Evolutionary conservation across 2,888 invertebrate species (phyloP), one percentile per base, ranked within the genome.

Genomic region (Rhingia rostrata): DNA sequence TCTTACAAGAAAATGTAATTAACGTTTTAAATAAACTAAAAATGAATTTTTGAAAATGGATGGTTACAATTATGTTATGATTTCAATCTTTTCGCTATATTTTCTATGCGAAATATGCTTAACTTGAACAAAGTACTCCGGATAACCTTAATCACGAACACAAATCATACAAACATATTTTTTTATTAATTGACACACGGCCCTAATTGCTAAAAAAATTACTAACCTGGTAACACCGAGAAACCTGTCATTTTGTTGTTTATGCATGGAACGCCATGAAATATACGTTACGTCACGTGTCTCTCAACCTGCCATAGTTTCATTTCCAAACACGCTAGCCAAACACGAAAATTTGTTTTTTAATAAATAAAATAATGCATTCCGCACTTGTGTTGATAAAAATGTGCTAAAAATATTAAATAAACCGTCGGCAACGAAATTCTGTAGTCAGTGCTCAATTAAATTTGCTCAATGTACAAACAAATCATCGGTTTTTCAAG

Each of bases 211-310:
- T 22, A 2, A 22, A 22, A n/a, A 22, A 22, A 22, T 22, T 1
- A 22, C 22, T 22, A 9, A 37, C 37, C 6, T 37, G 47, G 14
- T 22, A 22, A 22, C 22, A 22, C 22, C 22, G 1, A 22, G 1
- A 22, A n/a, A 22, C 2, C 1, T 22, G 22, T 22, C 22, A 22
- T 2, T 22, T 47, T 47, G 6, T 6, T n/a, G 9, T 47, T 12
- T 45, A 45, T 22, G 3, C 14, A 49, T 22, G 53, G 51, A 75
- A 67, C 60, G 6, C 51, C 54, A 49, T 64, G n/a, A 43, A 63
- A 73, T 33, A 4, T 51, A 77, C 77, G 77, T 78, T 78, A 78
- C 78, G 77, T 78, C 78, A 78, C 78, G 70, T 70, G 69, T 35
- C 61, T 32, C 32, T 49, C 56, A 70, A 78, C 63, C 69, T 78